Conservation (phyloP, 2,113 vertebrate genomes). For the Gasterosteus nipponicus region DNA sequence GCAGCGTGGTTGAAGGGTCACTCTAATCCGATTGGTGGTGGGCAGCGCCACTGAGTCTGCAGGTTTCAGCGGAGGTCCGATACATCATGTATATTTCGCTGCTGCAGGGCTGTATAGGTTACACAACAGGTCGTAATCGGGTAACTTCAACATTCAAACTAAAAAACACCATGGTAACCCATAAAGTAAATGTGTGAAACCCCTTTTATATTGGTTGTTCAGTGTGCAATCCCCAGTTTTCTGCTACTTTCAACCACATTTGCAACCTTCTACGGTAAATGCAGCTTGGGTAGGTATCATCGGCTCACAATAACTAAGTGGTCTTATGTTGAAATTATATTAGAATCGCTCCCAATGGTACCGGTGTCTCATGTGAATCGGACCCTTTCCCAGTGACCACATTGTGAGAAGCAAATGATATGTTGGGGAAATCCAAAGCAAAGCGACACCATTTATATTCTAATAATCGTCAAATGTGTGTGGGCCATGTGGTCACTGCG, state of each 20-base stretch:
- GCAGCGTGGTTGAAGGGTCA: slow-evolving; percentile 39
- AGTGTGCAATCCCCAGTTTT: background rate
- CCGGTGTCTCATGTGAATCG: background rate
- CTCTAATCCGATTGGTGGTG: slow-evolving; percentile 19
- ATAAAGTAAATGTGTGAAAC: background rate
- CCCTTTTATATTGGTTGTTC: background rate
- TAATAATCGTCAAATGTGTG: background rate
- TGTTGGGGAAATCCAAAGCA: background rate
- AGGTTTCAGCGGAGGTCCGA: background rate
- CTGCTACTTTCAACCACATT: background rate
- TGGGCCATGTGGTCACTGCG: background rate
- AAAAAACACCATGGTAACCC: background rate
- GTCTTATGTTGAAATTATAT: background rate
- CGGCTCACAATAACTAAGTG: background rate
- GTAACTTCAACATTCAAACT: background rate
- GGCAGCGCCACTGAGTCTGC: background rate
- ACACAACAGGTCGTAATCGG: too few species aligned
- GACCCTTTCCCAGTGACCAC: background rate
- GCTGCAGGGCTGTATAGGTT: background rate
- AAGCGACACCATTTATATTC: background rate
- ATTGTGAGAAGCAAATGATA: background rate
- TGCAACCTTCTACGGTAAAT: background rate
- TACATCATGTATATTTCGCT: background rate
- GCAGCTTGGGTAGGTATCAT: background rate
- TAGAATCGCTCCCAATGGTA: background rate